Evolutionary conservation across 37 sponge, comb jelly and placozoan genomes (phyloP).

Genomic region (Oscarella lobularis): DNA sequence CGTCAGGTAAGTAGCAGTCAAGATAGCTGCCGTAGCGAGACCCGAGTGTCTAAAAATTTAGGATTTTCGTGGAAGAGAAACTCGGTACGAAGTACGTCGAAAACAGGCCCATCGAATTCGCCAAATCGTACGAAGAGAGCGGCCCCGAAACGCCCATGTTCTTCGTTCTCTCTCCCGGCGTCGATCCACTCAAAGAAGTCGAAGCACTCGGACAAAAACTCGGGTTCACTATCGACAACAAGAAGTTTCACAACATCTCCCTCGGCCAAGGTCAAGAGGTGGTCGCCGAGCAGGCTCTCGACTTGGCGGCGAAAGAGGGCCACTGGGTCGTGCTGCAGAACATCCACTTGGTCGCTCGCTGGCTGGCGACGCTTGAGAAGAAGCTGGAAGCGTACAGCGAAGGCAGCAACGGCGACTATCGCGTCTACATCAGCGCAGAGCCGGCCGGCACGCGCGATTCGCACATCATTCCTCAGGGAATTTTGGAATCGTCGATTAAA

Average conservation of each 20-base stretch:
- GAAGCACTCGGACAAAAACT: slow-evolving; percentile 76
- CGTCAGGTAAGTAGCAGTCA: slow-evolving; percentile 60
- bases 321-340: slow-evolving; percentile 97
- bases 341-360: slow-evolving; percentile 87
- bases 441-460: slow-evolving; percentile 68
- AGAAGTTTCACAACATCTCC: slow-evolving; percentile 77
- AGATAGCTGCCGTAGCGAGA: no score
- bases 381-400: slow-evolving; percentile 73
- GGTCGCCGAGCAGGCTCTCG: slow-evolving; percentile 74
- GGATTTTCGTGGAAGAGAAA: no score
- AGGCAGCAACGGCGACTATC: slow-evolving; percentile 58
- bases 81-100: slow-evolving; percentile 91
- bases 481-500: slow-evolving; percentile 90
- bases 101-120: slow-evolving; percentile 85
- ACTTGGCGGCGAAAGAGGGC: slow-evolving; percentile 55
- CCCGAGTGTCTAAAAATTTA: no score
- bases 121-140: slow-evolving; percentile 80
- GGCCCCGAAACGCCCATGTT: slow-evolving; percentile 71
- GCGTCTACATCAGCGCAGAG: slow-evolving; percentile 95
- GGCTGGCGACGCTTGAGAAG: slow-evolving; percentile 82
- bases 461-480: slow-evolving; percentile 93
- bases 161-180: slow-evolving; percentile 91
- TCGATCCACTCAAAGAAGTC: slow-evolving; percentile 88
- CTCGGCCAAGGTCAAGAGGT: slow-evolving; percentile 99
- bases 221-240: slow-evolving; percentile 62